phyloP scores from a whole-genome alignment of 1,140 invertebrate species.

The Trialeurodes vaporariorum region DNA sequence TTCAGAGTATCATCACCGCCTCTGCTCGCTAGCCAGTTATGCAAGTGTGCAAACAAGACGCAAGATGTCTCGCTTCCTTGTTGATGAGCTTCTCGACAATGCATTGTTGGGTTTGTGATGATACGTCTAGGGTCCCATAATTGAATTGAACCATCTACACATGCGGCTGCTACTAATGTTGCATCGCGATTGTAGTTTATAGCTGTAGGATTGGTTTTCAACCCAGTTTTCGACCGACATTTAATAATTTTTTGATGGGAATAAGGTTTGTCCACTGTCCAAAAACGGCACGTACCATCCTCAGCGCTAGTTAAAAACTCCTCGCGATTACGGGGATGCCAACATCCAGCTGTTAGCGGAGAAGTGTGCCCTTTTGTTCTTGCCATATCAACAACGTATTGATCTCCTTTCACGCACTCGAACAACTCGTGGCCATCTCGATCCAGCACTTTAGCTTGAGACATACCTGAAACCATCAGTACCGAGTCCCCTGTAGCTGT shows the following conservation, averaged over 20 bases:
- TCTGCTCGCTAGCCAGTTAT: constrained; percentile 63
- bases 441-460: constrained; percentile 87
- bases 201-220: constrained; percentile 76
- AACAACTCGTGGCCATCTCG: constrained; percentile 91
- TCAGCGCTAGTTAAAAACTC: constrained; percentile 91
- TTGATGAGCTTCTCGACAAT: constrained; percentile 69
- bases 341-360: constrained; percentile 77
- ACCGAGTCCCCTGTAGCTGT: constrained; percentile 88
- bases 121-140: constrained; percentile 91
- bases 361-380: constrained; percentile 93
- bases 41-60: constrained; percentile 79
- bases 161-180: constrained; percentile 76
- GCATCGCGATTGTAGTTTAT: constrained; percentile 81
- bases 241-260: constrained; percentile 81
- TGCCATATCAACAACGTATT: constrained; percentile 90
- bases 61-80: constrained; percentile 71
- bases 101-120: constrained; percentile 62
- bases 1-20: constrained; percentile 89
- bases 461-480: constrained; percentile 84
- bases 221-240: constrained; percentile 71
- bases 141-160: constrained; percentile 92
- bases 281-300: constrained; percentile 85
- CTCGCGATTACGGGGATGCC: constrained; percentile 83
- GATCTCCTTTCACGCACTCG: constrained; percentile 93
- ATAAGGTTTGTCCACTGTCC: constrained; percentile 66